Conservation (phyloP, 2,888 invertebrate genomes). For the Euplagia quadripunctaria region DNA sequence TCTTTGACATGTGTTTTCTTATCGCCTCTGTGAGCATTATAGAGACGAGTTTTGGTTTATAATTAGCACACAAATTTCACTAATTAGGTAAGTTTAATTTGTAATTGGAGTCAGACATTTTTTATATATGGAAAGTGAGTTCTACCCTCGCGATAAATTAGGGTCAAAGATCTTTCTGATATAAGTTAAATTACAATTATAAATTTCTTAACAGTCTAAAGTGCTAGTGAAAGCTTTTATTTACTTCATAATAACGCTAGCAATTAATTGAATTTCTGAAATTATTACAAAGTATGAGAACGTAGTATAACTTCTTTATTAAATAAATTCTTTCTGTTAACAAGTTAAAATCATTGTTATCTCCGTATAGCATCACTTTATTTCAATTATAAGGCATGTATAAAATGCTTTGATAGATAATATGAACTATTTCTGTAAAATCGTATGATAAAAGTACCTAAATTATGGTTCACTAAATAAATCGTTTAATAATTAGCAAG, state of each 20-base stretch:
- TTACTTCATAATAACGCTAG: background rate
- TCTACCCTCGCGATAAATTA: background rate
- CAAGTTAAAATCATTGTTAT: background rate
- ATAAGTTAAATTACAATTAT: background rate
- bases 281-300: background rate
- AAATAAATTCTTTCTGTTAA: background rate
- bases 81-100: background rate
- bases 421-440: no score
- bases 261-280: background rate
- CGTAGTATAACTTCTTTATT: background rate
- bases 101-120: background rate
- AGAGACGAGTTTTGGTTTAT: slow-evolving; percentile 4
- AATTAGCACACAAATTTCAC: background rate
- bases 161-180: background rate
- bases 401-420: no score
- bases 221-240: background rate
- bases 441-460: no score
- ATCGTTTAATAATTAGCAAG: background rate
- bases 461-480: background rate
- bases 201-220: background rate
- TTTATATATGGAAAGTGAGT: background rate
- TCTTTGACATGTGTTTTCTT: slow-evolving; percentile 34
- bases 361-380: background rate
- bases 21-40: slow-evolving; percentile 22
- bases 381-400: background rate